Evolutionary conservation across 1,140 invertebrate genomes (phyloP).

Genomic region (Chironomus tepperi): DNA sequence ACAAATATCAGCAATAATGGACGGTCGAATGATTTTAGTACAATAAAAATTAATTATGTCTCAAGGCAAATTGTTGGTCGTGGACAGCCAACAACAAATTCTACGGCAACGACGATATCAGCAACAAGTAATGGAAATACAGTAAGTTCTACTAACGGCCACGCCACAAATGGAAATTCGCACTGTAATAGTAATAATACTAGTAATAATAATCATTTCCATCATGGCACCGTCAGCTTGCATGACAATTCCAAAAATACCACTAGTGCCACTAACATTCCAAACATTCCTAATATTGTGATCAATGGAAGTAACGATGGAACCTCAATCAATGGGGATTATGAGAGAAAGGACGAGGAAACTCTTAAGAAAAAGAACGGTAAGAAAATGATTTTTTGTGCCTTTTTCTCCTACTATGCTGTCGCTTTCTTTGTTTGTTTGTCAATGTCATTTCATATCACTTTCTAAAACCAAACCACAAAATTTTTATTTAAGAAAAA

Average conservation of each 20-base stretch:
- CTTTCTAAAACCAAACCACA: background rate
- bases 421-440: constrained; percentile 1
- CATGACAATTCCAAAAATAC: background rate
- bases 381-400: background rate
- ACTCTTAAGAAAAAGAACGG: background rate
- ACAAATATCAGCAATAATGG: background rate
- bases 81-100: background rate
- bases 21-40: constrained; percentile 17
- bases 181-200: too few relatives aligned
- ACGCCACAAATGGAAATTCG: background rate
- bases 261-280: background rate
- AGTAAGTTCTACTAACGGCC: too few relatives aligned
- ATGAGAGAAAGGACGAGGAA: background rate
- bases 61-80: background rate
- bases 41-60: constrained; percentile 17
- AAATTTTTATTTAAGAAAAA: too few relatives aligned
- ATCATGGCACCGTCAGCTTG: constrained; percentile 2
- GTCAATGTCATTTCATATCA: background rate
- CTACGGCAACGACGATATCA: too few relatives aligned
- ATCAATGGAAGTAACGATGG: constrained; percentile 12
- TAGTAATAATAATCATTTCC: background rate
- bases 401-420: background rate
- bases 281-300: constrained; percentile 21
- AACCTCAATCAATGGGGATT: background rate
- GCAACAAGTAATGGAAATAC: too few relatives aligned